phyloP scores from a whole-genome alignment of 2,797 vertebrate species.

The Echeneis naucrates region DNA sequence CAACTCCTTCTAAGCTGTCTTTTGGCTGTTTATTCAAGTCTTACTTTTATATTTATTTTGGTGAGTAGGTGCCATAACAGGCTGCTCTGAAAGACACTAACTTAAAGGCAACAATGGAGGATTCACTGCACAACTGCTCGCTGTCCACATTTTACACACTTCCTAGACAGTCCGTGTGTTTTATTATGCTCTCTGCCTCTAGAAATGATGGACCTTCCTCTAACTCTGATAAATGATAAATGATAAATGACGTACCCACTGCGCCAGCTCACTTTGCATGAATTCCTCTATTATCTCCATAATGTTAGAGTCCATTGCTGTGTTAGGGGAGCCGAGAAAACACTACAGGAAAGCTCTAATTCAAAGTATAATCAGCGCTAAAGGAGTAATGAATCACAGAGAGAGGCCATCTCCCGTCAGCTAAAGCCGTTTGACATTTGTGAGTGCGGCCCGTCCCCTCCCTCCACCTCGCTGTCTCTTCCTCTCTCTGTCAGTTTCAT shows the following conservation, averaged over 20 bases:
- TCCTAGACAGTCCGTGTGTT: slow-evolving; percentile 8
- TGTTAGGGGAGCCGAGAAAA: slow-evolving; percentile 40
- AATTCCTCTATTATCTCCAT: slow-evolving; percentile 87
- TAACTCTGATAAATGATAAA: slow-evolving; percentile 56
- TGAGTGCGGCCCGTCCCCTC: slow-evolving; percentile 65
- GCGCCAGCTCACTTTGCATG: slow-evolving; percentile 85
- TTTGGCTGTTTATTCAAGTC: slow-evolving; percentile 14
- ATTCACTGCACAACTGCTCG: slow-evolving; percentile 1
- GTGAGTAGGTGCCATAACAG: neutral
- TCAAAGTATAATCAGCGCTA: slow-evolving; percentile 48
- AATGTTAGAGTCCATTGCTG: slow-evolving; percentile 81
- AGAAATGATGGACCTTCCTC: slow-evolving; percentile 57
- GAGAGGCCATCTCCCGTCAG: slow-evolving; percentile 68
- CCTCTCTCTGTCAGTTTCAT: slow-evolving; percentile 75
- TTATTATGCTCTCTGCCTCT: slow-evolving; percentile 29
- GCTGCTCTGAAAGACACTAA: neutral
- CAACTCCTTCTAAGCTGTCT: neutral
- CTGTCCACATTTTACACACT: neutral
- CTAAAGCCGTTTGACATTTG: slow-evolving; percentile 70
- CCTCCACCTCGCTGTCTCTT: slow-evolving; percentile 67
- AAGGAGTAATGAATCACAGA: slow-evolving; percentile 47
- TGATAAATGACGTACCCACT: slow-evolving; percentile 83
- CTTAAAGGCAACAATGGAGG: slow-evolving; percentile 13
- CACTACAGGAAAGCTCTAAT: slow-evolving; percentile 51
- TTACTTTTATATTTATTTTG: neutral